These are phyloP conservation scores for Plebejus anna DNA, from an alignment of 2,888 invertebrate species.

Conservation along the genomic window DNA sequence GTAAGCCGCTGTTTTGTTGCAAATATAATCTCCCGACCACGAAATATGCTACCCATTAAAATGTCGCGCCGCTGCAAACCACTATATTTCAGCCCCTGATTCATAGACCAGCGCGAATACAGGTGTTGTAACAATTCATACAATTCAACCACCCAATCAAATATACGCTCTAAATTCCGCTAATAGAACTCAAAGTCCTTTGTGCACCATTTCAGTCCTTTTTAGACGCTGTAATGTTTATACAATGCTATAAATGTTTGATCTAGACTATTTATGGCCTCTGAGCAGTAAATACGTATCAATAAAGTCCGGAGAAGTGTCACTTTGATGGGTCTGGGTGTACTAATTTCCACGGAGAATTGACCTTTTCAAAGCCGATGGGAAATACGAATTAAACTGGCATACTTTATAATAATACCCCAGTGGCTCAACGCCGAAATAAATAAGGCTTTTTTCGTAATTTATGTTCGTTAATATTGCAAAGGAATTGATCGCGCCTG, in stretches of 20 bases:
- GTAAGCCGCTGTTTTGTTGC: slow-evolving; percentile 48
- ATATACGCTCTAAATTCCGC: background rate
- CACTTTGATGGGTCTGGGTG: slow-evolving; percentile 6
- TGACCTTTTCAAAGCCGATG: slow-evolving; percentile 15
- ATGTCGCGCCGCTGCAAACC: slow-evolving; percentile 40
- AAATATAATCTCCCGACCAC: slow-evolving; percentile 54
- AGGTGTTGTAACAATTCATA: slow-evolving; percentile 32
- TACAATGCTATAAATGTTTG: slow-evolving; percentile 27
- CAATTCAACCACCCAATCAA: background rate
- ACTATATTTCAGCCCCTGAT: slow-evolving; percentile 38
- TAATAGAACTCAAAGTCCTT: background rate
- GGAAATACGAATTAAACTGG: slow-evolving; percentile 5
- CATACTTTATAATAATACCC: slow-evolving; percentile 9
- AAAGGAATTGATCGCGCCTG: background rate
- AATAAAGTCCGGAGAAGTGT: slow-evolving; percentile 15
- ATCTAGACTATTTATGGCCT: slow-evolving; percentile 22
- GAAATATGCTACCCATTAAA: slow-evolving; percentile 54
- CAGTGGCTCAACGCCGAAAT: background rate
- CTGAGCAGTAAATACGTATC: slow-evolving; percentile 16
- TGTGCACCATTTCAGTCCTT: background rate
- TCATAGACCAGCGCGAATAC: slow-evolving; percentile 38
- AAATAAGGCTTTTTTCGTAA: slow-evolving; percentile 6
- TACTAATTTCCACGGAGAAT: slow-evolving; percentile 17
- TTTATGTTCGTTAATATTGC: background rate
- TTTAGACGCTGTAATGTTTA: slow-evolving; percentile 8